Percentiles rank a stretch among this genome's conserved stretches.
Conservation (phyloP, 30 jellyfish, hydroid and myxozoan genomes). For the Aurelia sp. region DNA sequence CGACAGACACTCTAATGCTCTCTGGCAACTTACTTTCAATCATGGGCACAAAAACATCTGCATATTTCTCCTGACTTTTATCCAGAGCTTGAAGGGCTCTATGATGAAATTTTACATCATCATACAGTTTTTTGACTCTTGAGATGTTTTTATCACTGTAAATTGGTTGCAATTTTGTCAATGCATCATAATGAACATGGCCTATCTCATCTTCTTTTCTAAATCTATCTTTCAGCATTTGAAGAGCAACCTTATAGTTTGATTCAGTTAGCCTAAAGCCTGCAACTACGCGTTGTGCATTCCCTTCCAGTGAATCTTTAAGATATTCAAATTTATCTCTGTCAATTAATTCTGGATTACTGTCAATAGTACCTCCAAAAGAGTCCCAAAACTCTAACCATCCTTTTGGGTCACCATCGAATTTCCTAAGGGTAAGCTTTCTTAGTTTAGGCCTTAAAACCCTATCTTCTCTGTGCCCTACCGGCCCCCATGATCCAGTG, state of each 20-base stretch:
- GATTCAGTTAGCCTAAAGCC: not conserved
- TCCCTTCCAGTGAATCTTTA: not conserved
- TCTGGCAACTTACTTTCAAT: conserved; percentile 17
- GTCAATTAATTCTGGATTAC: not conserved
- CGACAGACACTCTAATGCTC: not conserved
- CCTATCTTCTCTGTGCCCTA: too few relatives aligned
- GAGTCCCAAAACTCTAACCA: conserved; percentile 1
- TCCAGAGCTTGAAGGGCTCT: not conserved
- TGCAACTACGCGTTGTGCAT: not conserved
- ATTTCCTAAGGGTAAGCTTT: not conserved
- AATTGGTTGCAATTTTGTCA: not conserved
- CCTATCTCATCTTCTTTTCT: conserved; percentile 8
- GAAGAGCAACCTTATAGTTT: not conserved
- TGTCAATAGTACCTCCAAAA: not conserved
- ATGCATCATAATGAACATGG: conserved; percentile 1
- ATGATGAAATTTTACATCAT: not conserved
- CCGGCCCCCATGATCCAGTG: too few relatives aligned
- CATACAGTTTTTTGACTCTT: conserved; percentile 1
- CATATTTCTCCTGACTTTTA: not conserved
- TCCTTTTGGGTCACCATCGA: not conserved
- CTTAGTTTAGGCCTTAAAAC: too few relatives aligned
- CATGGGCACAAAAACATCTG: conserved; percentile 25
- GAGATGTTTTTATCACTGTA: not conserved
- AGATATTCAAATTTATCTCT: not conserved
- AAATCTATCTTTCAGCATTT: not conserved